Percentiles rank a stretch among this genome's conserved stretches.
Conservation (phyloP, 2,797 vertebrate genomes). For the Thunnus albacares region DNA sequence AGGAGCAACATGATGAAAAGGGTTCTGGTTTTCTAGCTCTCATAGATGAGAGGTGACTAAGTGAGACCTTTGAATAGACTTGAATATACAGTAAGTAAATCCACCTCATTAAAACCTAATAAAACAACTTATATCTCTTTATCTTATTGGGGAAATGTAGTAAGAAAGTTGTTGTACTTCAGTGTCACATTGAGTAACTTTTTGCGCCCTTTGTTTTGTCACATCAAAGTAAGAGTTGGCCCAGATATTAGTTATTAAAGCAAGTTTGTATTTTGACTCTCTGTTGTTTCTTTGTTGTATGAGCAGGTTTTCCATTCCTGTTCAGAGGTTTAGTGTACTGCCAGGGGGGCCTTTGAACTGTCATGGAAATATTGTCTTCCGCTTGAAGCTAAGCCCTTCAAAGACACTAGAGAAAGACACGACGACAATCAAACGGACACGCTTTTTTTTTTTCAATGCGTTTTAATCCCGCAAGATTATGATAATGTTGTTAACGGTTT, state of each 20-base stretch:
- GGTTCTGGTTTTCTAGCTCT: not conserved
- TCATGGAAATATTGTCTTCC: constrained; percentile 27
- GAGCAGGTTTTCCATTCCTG: not conserved
- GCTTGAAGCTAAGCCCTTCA: constrained; percentile 29
- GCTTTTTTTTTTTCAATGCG: constrained; percentile 2
- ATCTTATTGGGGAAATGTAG: not conserved
- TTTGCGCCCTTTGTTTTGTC: not conserved
- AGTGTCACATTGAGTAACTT: not conserved
- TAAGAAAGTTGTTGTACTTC: not conserved
- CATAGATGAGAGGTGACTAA: not conserved
- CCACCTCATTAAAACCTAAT: not conserved
- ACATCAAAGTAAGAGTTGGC: not conserved
- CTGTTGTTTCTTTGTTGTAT: constrained; percentile 4
- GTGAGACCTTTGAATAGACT: not conserved
- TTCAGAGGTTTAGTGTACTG: constrained; percentile 9
- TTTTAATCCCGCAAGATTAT: constrained; percentile 39
- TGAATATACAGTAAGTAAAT: not conserved
- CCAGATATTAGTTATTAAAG: constrained; percentile 1
- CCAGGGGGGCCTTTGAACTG: constrained; percentile 28
- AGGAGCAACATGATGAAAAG: not conserved
- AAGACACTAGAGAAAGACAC: constrained; percentile 34
- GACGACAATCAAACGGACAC: constrained; percentile 1
- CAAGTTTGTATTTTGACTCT: constrained; percentile 2
- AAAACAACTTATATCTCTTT: no score
- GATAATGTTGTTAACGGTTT: constrained; percentile 37